phyloP scores from a whole-genome alignment of 2,888 invertebrate genomes.

The Hartigia nigra region DNA sequence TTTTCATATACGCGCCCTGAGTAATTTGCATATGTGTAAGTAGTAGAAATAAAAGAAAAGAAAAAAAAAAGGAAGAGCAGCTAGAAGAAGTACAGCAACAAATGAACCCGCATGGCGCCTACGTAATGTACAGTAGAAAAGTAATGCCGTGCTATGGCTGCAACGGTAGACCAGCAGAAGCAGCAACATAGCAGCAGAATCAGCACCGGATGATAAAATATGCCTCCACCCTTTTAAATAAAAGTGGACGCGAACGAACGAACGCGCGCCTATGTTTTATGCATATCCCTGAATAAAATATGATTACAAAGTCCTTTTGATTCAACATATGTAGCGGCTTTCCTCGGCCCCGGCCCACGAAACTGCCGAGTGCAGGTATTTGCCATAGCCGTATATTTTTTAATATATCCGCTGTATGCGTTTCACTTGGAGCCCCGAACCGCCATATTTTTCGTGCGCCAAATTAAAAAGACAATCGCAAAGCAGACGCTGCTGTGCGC shows the following conservation, averaged over 20 bases:
- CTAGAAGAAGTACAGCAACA: conserved; percentile 9
- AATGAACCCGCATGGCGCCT: neutral
- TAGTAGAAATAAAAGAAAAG: neutral
- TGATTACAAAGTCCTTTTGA: conserved; percentile 55
- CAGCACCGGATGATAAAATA: conserved; percentile 31
- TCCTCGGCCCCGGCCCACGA: conserved; percentile 22
- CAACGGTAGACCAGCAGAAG: conserved; percentile 15
- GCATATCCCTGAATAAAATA: conserved; percentile 56
- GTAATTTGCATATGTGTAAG: neutral
- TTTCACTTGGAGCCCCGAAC: neutral
- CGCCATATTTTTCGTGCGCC: neutral
- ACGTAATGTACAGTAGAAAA: conserved; percentile 15
- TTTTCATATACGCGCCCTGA: neutral
- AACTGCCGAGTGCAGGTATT: conserved; percentile 14
- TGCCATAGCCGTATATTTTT: conserved; percentile 9
- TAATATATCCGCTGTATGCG: neutral
- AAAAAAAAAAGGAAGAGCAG: conserved; percentile 6
- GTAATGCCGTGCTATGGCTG: conserved; percentile 15
- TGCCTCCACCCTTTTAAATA: conserved; percentile 39
- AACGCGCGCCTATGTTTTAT: conserved; percentile 49
- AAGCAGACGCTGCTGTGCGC: neutral
- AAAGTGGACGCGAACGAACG: conserved; percentile 41
- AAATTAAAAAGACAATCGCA: neutral
- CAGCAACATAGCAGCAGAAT: conserved; percentile 18
- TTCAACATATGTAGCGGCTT: conserved; percentile 46